These are phyloP conservation scores for Calidris pygmaea DNA, from an alignment of 2,113 vertebrate species.

Conservation along the genomic window DNA sequence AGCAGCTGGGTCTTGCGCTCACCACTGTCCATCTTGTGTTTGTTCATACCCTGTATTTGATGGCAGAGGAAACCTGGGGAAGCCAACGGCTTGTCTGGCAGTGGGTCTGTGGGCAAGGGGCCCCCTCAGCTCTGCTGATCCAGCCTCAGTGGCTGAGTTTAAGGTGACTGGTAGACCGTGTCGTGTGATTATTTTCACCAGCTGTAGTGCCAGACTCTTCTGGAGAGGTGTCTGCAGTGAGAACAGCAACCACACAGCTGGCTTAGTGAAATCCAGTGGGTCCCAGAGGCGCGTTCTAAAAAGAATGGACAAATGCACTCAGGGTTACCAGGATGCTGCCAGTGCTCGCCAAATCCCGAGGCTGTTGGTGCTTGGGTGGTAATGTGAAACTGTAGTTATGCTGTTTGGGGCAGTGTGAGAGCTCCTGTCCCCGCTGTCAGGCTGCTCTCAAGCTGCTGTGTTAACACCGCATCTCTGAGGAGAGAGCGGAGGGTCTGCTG, in stretches of 20 bases:
- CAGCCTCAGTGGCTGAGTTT: not conserved
- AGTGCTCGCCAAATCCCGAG: not conserved
- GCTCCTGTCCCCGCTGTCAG: not conserved
- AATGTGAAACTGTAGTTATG: not conserved
- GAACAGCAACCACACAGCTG: not conserved
- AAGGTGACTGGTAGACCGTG: not conserved
- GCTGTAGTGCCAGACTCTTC: not conserved
- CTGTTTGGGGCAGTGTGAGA: not conserved
- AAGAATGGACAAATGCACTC: not conserved
- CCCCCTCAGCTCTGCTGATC: not conserved
- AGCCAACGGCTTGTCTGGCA: not conserved
- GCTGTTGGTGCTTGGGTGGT: not conserved
- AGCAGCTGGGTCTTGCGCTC: not conserved
- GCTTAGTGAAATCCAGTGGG: not conserved
- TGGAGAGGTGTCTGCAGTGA: not conserved
- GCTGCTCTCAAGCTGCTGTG: not conserved
- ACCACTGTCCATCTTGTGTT: not conserved
- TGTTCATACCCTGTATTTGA: not conserved
- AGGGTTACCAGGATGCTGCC: rapidly evolving
- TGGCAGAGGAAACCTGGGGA: rapidly evolving
- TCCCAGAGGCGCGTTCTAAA: not conserved
- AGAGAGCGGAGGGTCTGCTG: not conserved
- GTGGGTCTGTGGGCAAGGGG: not conserved
- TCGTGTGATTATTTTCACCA: not conserved
- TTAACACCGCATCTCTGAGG: not conserved